phyloP scores from a whole-genome alignment of 2,797 vertebrate species.

The Chrysocyon brachyurus region DNA sequence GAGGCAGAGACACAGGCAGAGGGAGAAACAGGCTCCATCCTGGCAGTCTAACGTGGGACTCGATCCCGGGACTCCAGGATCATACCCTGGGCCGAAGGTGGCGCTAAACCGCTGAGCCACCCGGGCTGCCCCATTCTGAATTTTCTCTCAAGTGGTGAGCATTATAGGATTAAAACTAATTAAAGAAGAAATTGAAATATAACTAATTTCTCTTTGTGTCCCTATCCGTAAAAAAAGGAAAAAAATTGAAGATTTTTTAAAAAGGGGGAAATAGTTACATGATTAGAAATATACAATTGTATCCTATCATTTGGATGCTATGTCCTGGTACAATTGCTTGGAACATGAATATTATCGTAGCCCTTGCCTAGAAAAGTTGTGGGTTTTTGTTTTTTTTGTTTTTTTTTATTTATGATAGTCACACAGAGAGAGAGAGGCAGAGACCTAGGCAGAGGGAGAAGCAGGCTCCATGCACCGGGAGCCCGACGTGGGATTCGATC shows the following conservation, averaged over 20 bases:
- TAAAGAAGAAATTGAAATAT: slow-evolving; percentile 61
- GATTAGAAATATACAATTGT: slow-evolving; percentile 39
- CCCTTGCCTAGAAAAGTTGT: not conserved
- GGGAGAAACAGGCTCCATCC: no score
- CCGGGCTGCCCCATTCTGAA: no score
- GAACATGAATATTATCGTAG: not conserved
- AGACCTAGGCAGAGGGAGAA: no score
- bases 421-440: no score
- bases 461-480: no score
- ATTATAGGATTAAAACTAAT: slow-evolving; percentile 25
- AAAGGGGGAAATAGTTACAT: slow-evolving; percentile 12
- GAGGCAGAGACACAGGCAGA: no score
- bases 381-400: no score
- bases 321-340: not conserved
- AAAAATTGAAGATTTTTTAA: not conserved
- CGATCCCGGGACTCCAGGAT: no score
- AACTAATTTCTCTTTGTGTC: slow-evolving; percentile 35
- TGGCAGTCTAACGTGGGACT: accelerated
- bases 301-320: slow-evolving; percentile 7
- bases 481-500: no score
- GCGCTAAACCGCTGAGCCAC: no score
- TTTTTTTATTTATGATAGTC: no score
- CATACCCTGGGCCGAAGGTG: no score
- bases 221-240: slow-evolving; percentile 46
- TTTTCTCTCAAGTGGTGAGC: slow-evolving; percentile 14